Evolutionary conservation across 2,888 invertebrate genomes (phyloP), one percentile per base, ranked within the genome.

Genomic region (Lasioglossum calceatum): DNA sequence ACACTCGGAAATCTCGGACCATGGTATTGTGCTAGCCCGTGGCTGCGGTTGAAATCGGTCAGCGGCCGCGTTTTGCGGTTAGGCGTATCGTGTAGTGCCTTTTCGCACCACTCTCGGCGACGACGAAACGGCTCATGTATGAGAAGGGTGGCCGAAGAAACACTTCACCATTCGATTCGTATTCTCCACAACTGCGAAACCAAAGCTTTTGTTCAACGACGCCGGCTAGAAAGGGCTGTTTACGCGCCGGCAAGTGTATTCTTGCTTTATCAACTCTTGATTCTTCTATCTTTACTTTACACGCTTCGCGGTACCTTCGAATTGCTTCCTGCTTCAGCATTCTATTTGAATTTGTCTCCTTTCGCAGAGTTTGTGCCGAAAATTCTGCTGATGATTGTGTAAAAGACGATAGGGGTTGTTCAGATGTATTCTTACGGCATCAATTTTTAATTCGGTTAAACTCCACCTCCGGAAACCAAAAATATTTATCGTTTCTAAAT

Each of bases 11-110:
- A 83, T 58, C 81, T 79, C 75, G 76, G 77, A 39, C 47, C 72
- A 50, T 47, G 54, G 58, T 47, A 64, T 85, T 75, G 78, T 78
- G 75, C n/a, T 47, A 61, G 87, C 42, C 67, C 7, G 77, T 77
- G 76, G 83, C 77, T 71, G 88, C 71, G 79, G 79, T 83, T 79
- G 82, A 81, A 85, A 87, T 88, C 87, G 88, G 84, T 74, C 77
- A 80, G 44, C 67, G 78, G 80, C 50, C 80, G 78, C 70, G 79
- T 82, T 85, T 85, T 77, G 89, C 76, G 86, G 88, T 80, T 83
- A 81, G 84, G 77, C 80, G 50, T 77, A 82, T 85, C 83, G 70
- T 88, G 81, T 76, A 84, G 81, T 61, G 84, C 80, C 50, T 85
- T 87, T 88, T 88, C 84, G 74, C 82, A 4, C 61, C 73, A 58